Evolutionary conservation across 1,140 invertebrate genomes (phyloP), one percentile per base, ranked within the genome.

Genomic region (Zaprionus ornatus): DNA sequence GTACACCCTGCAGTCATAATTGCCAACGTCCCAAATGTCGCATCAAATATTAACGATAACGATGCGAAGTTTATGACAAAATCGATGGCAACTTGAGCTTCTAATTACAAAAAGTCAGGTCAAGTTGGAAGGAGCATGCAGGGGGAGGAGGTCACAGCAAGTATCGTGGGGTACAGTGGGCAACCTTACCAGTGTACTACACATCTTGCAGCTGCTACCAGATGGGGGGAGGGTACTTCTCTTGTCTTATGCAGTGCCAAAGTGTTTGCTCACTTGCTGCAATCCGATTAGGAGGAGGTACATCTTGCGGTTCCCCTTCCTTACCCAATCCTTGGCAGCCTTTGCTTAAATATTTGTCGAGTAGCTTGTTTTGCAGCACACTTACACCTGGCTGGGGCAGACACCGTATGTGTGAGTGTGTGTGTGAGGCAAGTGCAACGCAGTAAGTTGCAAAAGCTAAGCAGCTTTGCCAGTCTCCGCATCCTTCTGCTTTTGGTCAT

Each of bases 321-420:
- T n/a, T 6, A 32, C 9, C 2, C 40, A 9, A 42, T 42, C n/a
- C 55, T 62, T 45, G 27, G 29, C 40, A 68, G 71, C 71, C 56
- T 68, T 74, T 69, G 66, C 40, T 48, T 74, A 74, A 74, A 78
- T 71, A 84, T 79, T 82, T 76, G 71, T 82, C 79, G 68, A 86
- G 82, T 87, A 80, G 25, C 60, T 87, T 86, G 82, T 87, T 85
- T 79, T 87, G 52, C 82, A 78, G 50, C 55, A 35, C 56, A 68
- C 71, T 74, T 55, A 61, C 40, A 45, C 40, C 40, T 45, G 40
- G 29, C 9, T 32, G 29, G 9, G 29, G 9, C 40, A 7, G 2
- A n/a, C 40, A 17, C n/a, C 40, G 13, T 37, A 13, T 15, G 35
- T 29, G 7, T 29, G n/a, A n/a, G 27, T 29, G 27, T 27, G 27